These are phyloP conservation scores for Lepisosteus oculatus DNA, from an alignment of 2,113 vertebrate species.

Conservation along the genomic window DNA sequence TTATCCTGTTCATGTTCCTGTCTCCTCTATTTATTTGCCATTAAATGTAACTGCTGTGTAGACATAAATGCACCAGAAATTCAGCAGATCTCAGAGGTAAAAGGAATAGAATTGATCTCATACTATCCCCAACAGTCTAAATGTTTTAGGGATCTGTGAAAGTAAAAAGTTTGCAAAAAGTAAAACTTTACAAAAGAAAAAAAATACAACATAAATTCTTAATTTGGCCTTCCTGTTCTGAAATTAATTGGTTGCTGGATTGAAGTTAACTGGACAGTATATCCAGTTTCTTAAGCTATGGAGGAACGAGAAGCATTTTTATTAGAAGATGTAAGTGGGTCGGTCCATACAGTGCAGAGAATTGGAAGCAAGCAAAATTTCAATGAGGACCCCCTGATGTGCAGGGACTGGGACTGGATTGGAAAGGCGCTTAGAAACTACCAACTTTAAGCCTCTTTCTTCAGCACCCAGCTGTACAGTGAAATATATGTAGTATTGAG, in stretches of 20 bases:
- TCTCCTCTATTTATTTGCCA: too few species aligned
- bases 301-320: background rate
- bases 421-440: slow-evolving; percentile 6
- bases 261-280: background rate
- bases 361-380: background rate
- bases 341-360: background rate
- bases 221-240: background rate
- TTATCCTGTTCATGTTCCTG: too few species aligned
- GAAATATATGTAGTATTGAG: background rate
- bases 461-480: background rate
- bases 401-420: slow-evolving; percentile 15
- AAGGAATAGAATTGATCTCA: too few species aligned
- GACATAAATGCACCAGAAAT: too few species aligned
- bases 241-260: slow-evolving; percentile 6
- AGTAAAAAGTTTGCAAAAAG: too few species aligned
- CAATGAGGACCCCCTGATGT: slow-evolving; percentile 15
- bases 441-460: background rate
- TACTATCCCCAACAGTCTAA: too few species aligned
- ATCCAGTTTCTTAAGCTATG: slow-evolving; percentile 5
- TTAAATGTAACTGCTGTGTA: too few species aligned
- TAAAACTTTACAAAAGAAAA: too few species aligned
- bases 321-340: background rate
- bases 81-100: too few species aligned
- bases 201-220: background rate
- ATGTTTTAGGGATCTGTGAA: too few species aligned